A percentile compares a stretch with the other conserved stretches of the same genome.
These are phyloP conservation scores for Acipenser oxyrinchus DNA, from an alignment of 2,797 vertebrate genomes.

Conservation along the genomic window DNA sequence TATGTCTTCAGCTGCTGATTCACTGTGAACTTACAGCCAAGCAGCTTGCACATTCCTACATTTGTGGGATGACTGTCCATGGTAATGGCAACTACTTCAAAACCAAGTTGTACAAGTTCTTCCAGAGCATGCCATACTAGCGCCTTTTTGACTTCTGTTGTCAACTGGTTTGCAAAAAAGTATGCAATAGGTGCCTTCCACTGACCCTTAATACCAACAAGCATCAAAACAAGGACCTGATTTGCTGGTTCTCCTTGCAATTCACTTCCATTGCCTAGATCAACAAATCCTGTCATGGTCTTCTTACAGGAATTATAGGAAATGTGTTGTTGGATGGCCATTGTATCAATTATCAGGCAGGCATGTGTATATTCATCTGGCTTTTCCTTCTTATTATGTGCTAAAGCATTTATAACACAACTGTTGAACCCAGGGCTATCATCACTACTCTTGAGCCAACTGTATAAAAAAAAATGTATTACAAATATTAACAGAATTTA, in stretches of 20 bases:
- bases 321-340: neutral
- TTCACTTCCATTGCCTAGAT: neutral
- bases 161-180: neutral
- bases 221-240: neutral
- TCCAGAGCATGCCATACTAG: neutral
- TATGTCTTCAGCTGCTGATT: neutral
- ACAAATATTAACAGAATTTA: no score
- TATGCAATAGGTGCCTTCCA: neutral
- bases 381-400: neutral
- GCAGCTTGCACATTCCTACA: neutral
- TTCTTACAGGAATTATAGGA: neutral
- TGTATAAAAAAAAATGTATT: neutral
- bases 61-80: neutral
- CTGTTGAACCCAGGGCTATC: neutral
- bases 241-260: constrained; percentile 1
- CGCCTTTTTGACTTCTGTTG: neutral
- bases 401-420: neutral
- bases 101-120: neutral
- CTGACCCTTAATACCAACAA: neutral
- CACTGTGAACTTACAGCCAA: neutral
- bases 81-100: neutral
- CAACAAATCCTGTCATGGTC: neutral
- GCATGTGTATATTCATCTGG: neutral
- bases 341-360: constrained; percentile 1
- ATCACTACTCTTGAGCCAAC: neutral